Percentiles rank a stretch among this genome's conserved stretches.
These are phyloP conservation scores for Antheraea yamamai DNA, from an alignment of 2,888 invertebrate species.

Conservation along the genomic window DNA sequence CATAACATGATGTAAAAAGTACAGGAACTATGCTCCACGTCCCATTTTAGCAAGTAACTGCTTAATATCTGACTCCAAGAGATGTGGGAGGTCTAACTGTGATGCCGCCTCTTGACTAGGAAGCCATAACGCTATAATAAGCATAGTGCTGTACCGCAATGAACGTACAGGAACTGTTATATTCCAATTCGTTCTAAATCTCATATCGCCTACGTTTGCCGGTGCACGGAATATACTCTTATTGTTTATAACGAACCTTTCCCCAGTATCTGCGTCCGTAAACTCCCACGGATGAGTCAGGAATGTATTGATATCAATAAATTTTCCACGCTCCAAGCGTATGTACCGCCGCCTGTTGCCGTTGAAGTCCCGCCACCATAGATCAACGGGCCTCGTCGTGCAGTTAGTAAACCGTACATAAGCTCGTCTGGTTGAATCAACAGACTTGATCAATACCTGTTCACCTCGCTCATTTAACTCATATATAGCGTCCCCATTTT, in stretches of 20 bases:
- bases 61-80: constrained; percentile 54
- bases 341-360: constrained; percentile 84
- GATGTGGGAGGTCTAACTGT: constrained; percentile 66
- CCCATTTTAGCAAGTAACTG: background rate
- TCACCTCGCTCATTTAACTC: constrained; percentile 63
- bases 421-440: constrained; percentile 51
- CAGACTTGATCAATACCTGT: constrained; percentile 56
- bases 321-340: constrained; percentile 78
- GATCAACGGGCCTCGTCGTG: constrained; percentile 74
- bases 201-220: constrained; percentile 50
- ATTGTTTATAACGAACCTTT: constrained; percentile 82
- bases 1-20: no score
- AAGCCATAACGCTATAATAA: constrained; percentile 67
- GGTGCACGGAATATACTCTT: constrained; percentile 74
- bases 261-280: constrained; percentile 85
- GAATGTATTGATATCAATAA: constrained; percentile 87
- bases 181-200: constrained; percentile 68
- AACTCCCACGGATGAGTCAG: constrained; percentile 94
- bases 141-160: constrained; percentile 69
- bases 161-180: constrained; percentile 79
- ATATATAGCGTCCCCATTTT: constrained; percentile 45
- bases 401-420: constrained; percentile 63
- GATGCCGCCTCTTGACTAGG: constrained; percentile 51
- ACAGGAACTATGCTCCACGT: background rate
- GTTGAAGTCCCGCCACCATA: constrained; percentile 90